Evolutionary conservation across 2,888 invertebrate genomes (phyloP).

Genomic region (Epinotia ramella): DNA sequence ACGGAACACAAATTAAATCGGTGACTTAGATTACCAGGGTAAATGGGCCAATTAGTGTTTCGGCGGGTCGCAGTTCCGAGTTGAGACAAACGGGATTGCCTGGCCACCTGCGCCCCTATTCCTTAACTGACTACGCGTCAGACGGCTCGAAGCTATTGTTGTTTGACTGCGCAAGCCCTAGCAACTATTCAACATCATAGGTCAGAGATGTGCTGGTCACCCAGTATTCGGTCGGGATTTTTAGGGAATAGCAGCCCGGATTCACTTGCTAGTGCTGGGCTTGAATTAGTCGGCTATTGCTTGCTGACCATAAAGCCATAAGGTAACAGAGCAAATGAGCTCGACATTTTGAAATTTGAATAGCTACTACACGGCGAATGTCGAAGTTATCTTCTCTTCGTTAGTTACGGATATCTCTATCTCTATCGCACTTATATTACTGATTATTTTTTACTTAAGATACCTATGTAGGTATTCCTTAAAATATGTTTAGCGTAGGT

Average conservation of each 20-base stretch:
- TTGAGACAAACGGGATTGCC: constrained; percentile 78
- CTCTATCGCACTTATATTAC: too few species aligned
- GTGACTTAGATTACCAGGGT: constrained; percentile 77
- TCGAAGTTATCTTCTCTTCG: too few species aligned
- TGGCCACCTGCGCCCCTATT: constrained; percentile 62
- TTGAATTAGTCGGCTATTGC: constrained; percentile 60
- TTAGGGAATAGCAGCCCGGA: constrained; percentile 27
- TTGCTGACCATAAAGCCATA: neutral
- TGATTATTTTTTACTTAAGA: too few species aligned
- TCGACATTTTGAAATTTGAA: neutral
- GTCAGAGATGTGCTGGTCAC: neutral
- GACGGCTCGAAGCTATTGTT: neutral
- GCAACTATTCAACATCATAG: neutral
- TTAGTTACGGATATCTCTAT: too few species aligned
- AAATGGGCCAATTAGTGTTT: constrained; percentile 81
- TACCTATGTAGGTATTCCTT: too few species aligned
- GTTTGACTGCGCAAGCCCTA: neutral
- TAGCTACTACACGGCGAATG: neutral
- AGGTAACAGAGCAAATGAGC: neutral
- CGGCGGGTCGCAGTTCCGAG: constrained; percentile 64
- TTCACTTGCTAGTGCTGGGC: constrained; percentile 62
- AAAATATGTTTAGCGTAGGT: too few species aligned
- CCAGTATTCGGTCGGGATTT: neutral
- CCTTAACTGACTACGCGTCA: neutral
- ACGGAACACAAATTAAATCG: constrained; percentile 75